phyloP scores from a whole-genome alignment of 2,888 invertebrate genomes.

The Limenitis camilla region DNA sequence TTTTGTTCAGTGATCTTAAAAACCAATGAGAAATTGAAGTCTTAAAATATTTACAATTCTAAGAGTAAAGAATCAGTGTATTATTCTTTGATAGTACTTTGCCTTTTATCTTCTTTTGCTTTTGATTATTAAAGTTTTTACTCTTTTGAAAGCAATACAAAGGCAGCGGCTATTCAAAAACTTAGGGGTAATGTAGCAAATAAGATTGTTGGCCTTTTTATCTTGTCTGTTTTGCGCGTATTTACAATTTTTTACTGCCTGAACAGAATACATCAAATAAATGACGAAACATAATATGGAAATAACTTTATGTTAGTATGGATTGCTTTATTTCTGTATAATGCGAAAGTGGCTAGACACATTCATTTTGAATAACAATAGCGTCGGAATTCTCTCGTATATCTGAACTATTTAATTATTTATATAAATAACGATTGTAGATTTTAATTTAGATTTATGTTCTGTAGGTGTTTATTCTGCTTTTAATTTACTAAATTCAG shows the following conservation, averaged over 20 bases:
- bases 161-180: slow-evolving; percentile 12
- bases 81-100: too few relatives aligned
- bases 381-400: slow-evolving; percentile 21
- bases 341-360: slow-evolving; percentile 38
- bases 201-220: slow-evolving; percentile 13
- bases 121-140: slow-evolving; percentile 15
- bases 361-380: slow-evolving; percentile 34
- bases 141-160: slow-evolving; percentile 12
- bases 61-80: too few relatives aligned
- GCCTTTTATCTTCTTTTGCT: neutral
- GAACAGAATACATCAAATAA: slow-evolving; percentile 1
- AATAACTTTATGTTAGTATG: slow-evolving; percentile 13
- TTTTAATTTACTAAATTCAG: too few relatives aligned
- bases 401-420: too few relatives aligned
- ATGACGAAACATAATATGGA: slow-evolving; percentile 3
- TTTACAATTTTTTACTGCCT: slow-evolving; percentile 5
- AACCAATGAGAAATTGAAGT: too few relatives aligned
- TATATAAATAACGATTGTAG: too few relatives aligned
- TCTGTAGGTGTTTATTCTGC: too few relatives aligned
- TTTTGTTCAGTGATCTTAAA: too few relatives aligned
- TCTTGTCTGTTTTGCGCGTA: slow-evolving; percentile 8
- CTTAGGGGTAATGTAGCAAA: slow-evolving; percentile 20
- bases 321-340: too few relatives aligned
- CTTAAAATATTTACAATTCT: too few relatives aligned
- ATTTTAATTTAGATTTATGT: too few relatives aligned